Evolutionary conservation across 2,113 vertebrate genomes (phyloP), one percentile per base, ranked within the genome.

Genomic region (Toxotes jaculatrix): DNA sequence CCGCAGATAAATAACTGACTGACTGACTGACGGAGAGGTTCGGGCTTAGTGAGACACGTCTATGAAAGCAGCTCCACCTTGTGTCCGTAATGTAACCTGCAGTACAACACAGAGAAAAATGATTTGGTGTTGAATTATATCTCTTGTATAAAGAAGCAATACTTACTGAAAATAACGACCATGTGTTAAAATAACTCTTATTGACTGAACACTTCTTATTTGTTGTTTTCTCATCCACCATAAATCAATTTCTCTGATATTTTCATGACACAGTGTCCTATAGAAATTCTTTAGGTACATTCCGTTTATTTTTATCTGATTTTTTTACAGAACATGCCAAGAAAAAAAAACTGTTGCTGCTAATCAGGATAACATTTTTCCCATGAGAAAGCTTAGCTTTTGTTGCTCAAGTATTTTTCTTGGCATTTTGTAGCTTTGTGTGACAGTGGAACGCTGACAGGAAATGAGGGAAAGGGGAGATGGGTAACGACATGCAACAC

Each of bases 41-140:
- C 31, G 32, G 12, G 27, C 13, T 57, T 5, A 42, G 9, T 34
- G 12, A 7, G 9, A 63, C 31, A 65, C 3, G 19, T 47, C n/a
- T 45, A 23, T 23, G 34, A 47, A 19, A 49, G 62, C 32, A 77
- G 62, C 80, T 62, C 63, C 87, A 84, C 45, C 85, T 78, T n/a
- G 71, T 66, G 78, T 61, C 32, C 7, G 31, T 27, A 71, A 45
- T 66, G 40, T 34, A 19, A 6, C 1, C 13, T 77, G 11, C 17
- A 67, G 40, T 32, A 42, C 8, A n/a, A 47, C 3, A 53, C 6
- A 56, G 9, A 64, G 5, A 45, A 36, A 40, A 45, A 8, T 27
- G 27, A 27, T 61, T n/a, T 47, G 32, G 16, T 38, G 17, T n/a
- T 23, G 1, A 17, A 16, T 45, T 14, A 42, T 27, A 49, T 1